phyloP scores from a whole-genome alignment of 1,140 invertebrate genomes.

The Drosophila neocordata region DNA sequence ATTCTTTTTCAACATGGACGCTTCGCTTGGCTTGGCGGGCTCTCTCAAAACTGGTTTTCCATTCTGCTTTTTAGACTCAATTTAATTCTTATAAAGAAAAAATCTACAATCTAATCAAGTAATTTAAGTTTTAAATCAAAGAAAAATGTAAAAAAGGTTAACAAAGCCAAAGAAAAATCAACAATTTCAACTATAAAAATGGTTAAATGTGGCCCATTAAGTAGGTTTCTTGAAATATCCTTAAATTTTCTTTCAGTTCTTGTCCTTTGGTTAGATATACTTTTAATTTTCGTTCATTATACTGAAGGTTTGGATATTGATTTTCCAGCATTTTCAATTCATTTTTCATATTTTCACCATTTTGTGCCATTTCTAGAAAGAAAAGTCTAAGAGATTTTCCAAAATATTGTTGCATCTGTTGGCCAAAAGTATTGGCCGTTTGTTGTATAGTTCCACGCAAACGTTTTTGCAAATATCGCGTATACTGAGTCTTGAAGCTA shows the following conservation, averaged over 20 bases:
- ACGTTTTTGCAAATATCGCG: conserved; percentile 96
- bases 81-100: conserved; percentile 33
- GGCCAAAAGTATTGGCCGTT: conserved; percentile 98
- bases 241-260: conserved; percentile 28
- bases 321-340: conserved; percentile 6
- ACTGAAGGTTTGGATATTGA: conserved; percentile 9
- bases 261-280: conserved; percentile 9
- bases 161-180: conserved; percentile 5
- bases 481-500: conserved; percentile 97
- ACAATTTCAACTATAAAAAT: neutral
- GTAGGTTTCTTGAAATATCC: conserved; percentile 39
- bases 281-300: conserved; percentile 23
- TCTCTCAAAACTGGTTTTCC: conserved; percentile 56
- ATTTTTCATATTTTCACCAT: conserved; percentile 8
- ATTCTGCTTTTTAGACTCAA: conserved; percentile 53
- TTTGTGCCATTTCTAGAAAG: neutral
- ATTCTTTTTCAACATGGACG: conserved; percentile 70
- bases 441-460: conserved; percentile 94
- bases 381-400: conserved; percentile 6
- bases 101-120: conserved; percentile 72
- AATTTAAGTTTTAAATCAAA: conserved; percentile 61
- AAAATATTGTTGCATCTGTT: conserved; percentile 87
- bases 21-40: conserved; percentile 32
- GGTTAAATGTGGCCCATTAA: conserved; percentile 16
- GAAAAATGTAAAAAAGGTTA: conserved; percentile 21